Evolutionary conservation across 2,888 invertebrate species (phyloP), one percentile per base, ranked within the genome.

Genomic region (Melikaiella ostensackeni): DNA sequence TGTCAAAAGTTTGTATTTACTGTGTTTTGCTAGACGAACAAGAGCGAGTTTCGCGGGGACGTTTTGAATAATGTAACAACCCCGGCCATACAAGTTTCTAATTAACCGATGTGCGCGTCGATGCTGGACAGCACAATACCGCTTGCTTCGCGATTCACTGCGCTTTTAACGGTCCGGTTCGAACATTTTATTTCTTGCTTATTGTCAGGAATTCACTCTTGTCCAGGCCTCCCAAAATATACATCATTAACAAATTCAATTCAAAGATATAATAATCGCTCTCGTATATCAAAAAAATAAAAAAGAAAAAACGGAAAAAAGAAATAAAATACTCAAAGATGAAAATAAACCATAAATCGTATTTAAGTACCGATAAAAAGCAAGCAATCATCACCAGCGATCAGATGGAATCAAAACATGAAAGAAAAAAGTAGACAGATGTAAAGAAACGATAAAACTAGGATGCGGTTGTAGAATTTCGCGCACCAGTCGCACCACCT

Each of bases 51-150:
- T 86, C 86, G 85, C 86, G 86, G 83, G 87, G 84, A 86, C 84
- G 87, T 86, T 89, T 87, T 89, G 90, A 90, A 91, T 91, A 90
- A 91, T 91, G 89, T 90, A 91, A 91, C 90, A 88, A 90, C 87
- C 87, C 85, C 83, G 79, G 83, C 78, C 81, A 84, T 85, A 83
- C 84, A 89, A 91, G 90, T 91, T 91, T 90, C 90, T 91, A 91
- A 91, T 91, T 91, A 91, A 90, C 88, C 89, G 85, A 83, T 80
- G 82, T 83, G 83, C 83, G 79, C 80, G 81, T 75, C 83, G 81
- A 83, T 86, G 86, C 88, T 80, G 89, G 90, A 89, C 89, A 86
- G 86, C 85, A 87, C 87, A 88, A 89, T 81, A 86, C 84, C 81
- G 82, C 79, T 80, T 76, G 80, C 74, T 84, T 83, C 80, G 84